phyloP scores from a whole-genome alignment of 2,113 vertebrate genomes.

The Sapajus apella region DNA sequence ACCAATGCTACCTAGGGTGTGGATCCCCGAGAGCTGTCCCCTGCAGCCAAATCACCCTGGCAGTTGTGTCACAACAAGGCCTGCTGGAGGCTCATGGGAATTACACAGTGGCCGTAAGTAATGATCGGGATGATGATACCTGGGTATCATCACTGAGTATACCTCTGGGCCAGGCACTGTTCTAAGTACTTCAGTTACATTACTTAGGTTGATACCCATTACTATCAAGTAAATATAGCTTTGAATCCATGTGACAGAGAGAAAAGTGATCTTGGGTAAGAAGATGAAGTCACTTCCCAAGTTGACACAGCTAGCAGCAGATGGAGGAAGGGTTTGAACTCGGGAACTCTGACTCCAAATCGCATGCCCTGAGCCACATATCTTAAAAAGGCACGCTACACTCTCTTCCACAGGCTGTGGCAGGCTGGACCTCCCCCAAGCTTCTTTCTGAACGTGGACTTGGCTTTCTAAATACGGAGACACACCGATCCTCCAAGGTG shows the following conservation, averaged over 20 bases:
- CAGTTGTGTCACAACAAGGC: accelerated
- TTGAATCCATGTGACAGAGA: background rate
- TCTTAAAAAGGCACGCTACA: accelerated
- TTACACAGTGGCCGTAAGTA: background rate
- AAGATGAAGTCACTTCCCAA: background rate
- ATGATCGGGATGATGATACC: too few relatives aligned
- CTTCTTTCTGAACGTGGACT: background rate
- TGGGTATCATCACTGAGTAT: background rate
- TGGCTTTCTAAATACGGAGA: background rate
- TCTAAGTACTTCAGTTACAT: background rate
- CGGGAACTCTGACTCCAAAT: background rate
- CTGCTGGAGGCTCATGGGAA: background rate
- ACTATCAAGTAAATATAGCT: background rate
- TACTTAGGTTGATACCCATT: background rate
- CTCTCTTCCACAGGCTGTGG: accelerated
- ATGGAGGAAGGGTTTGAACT: background rate
- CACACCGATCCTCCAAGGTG: too few relatives aligned
- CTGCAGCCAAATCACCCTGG: background rate
- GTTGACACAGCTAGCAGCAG: background rate
- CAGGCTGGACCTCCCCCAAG: background rate
- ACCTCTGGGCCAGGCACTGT: background rate
- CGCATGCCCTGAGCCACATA: too few relatives aligned
- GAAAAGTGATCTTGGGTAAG: background rate
- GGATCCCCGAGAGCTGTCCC: accelerated
- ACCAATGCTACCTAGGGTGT: accelerated